Evolutionary conservation across 2,888 invertebrate genomes (phyloP).

Genomic region (Melanophora roralis): DNA sequence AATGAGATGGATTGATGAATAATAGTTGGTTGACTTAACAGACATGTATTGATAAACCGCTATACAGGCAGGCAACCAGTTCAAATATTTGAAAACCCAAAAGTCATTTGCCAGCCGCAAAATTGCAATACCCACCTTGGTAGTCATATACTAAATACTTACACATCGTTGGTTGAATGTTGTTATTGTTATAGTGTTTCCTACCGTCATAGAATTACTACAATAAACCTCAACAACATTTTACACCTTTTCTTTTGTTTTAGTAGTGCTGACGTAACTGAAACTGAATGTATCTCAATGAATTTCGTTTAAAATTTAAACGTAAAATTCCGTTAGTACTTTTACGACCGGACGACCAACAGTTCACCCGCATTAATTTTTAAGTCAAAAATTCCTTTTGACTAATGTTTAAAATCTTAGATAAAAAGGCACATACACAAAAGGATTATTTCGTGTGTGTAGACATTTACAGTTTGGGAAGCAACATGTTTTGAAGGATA

Average conservation of each 20-base stretch:
- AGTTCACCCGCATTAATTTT: conserved; percentile 45
- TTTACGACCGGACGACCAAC: not conserved
- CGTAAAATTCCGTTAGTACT: conserved; percentile 57
- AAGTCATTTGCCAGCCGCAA: conserved; percentile 56
- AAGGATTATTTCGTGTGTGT: not conserved
- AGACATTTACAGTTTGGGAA: conserved; percentile 32
- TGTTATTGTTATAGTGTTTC: not conserved
- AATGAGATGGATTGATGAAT: not conserved
- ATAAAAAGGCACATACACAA: too few relatives aligned
- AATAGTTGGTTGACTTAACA: not conserved
- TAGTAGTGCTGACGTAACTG: conserved; percentile 8
- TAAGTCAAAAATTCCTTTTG: conserved; percentile 17
- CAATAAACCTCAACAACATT: conserved; percentile 36
- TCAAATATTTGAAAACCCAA: conserved; percentile 41
- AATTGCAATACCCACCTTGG: conserved; percentile 6
- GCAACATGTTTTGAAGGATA: conserved; percentile 52
- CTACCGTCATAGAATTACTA: conserved; percentile 37
- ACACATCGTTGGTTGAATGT: not conserved
- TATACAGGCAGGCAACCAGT: not conserved
- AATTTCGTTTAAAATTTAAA: conserved; percentile 35
- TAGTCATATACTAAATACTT: not conserved
- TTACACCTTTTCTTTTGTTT: conserved; percentile 53
- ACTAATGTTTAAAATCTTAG: conserved; percentile 16
- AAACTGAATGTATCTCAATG: conserved; percentile 20
- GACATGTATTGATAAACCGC: not conserved